Base-by-base conservation (phyloP, 2,113 vertebrate species). In the Callopanchax toddi region DNA sequence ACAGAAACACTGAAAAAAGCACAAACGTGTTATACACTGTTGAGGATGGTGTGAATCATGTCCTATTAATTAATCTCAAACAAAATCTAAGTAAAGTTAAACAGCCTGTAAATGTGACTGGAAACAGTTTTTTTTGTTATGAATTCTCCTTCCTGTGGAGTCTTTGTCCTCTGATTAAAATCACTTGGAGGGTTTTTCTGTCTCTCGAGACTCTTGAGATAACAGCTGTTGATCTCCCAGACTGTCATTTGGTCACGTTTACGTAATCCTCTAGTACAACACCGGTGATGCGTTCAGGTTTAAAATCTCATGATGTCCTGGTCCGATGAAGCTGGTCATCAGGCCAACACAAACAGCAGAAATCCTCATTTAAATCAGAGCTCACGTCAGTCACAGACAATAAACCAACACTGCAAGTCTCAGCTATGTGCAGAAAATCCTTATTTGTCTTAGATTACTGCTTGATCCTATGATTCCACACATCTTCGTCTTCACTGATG, bases 221-320 rank as follows among this genome's bases (percentile, higher is more conserved):
- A 71, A 82, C 71, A 56, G 64, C 52, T 32, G 29, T 59, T 74
- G 56, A 87, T 81, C 79, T 80, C 26, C 20, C 29, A 43, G 52
- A 77, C 56, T 68, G 52, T 64, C 57, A 42, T 43, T 70, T 66
- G 57, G 78, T 84, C 85, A 86, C 68, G 58, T 71, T 78, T 61
- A 51, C 44, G 10, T 81, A 82, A 76, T 86, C 79, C 78, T 60
- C 67, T 37, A 60, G 48, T 42, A 52, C 36, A 49, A 48, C 36
- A 13, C 61, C 39, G 23, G 46, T 71, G 48, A 69, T 46, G 67
- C 43, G 23, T 21, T 51, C 32, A 63, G 62, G 83, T 80, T 81
- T 65, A 16, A 60, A 71, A 74, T 61, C 17, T 62, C 42, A 44
- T 58, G 37, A 39, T n/a, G 10, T 48, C 77, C 11, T 42, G 53